Conservation (phyloP, 2,888 invertebrate genomes). For the Brachyptera risi region DNA sequence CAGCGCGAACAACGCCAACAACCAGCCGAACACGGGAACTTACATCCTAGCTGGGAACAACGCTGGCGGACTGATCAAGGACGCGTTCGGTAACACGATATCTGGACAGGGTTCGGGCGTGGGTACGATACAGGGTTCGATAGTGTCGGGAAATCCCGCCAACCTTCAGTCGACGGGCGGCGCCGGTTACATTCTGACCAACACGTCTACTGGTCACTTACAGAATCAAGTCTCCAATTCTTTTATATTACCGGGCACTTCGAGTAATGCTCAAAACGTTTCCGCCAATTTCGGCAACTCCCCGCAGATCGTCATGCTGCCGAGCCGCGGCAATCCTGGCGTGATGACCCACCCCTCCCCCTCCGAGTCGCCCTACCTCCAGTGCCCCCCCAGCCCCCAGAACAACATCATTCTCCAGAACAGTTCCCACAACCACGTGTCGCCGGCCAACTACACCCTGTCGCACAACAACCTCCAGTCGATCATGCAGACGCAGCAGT, state of each 20-base stretch:
- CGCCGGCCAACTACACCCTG: conserved; percentile 9
- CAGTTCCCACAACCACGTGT: no score
- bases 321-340: neutral
- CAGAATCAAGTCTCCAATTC: neutral
- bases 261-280: no score
- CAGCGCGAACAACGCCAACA: neutral
- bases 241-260: neutral
- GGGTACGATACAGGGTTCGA: conserved; percentile 1
- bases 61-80: conserved; percentile 9
- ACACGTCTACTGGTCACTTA: no score
- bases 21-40: conserved; percentile 10
- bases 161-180: neutral
- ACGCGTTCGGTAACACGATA: conserved; percentile 25
- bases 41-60: conserved; percentile 21
- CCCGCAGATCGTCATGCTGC: conserved; percentile 16
- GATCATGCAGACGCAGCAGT: neutral
- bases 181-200: conserved; percentile 11
- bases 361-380: neutral
- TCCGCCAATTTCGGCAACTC: neutral
- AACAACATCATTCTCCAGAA: conserved; percentile 1
- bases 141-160: conserved; percentile 3
- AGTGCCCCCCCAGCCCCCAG: neutral
- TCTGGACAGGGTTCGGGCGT: neutral
- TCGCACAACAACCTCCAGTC: conserved; percentile 1
- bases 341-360: neutral